Percentiles rank a stretch among this genome's conserved stretches.
These are phyloP conservation scores for Heliconius sara DNA, from an alignment of 2,888 invertebrate species.

Conservation along the genomic window DNA sequence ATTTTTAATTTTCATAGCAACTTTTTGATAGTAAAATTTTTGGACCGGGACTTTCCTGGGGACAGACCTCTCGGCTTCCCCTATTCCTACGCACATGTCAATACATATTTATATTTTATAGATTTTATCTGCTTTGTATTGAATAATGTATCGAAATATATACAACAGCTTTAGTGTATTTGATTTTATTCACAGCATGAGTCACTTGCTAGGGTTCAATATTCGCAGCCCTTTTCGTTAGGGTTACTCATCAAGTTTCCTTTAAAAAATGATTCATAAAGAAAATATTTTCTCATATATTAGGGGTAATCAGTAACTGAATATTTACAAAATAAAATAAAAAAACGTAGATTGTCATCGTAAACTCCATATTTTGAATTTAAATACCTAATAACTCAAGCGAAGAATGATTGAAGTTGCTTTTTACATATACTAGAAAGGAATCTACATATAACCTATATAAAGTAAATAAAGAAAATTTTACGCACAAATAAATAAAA, in stretches of 20 bases:
- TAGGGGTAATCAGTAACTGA: not conserved
- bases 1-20: too few species aligned
- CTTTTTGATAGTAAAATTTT: too few species aligned
- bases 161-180: not conserved
- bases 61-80: too few species aligned
- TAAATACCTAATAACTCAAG: not conserved
- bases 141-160: not conserved
- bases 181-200: conserved; percentile 48
- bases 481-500: conserved; percentile 1
- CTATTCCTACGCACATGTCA: too few species aligned
- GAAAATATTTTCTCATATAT: not conserved
- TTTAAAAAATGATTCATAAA: conserved; percentile 46
- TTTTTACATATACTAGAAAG: not conserved
- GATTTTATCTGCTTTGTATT: not conserved
- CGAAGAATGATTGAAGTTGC: not conserved
- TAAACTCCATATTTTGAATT: too few species aligned
- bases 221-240: conserved; percentile 47
- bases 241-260: conserved; percentile 41
- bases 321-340: not conserved
- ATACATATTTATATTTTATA: not conserved
- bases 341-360: too few species aligned
- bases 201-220: conserved; percentile 52
- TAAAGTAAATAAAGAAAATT: conserved; percentile 3
- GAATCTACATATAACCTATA: not conserved
- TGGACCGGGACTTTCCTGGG: too few species aligned